These are phyloP conservation scores for Parnassius orleans DNA, from an alignment of 2,888 invertebrate species.

Conservation along the genomic window DNA sequence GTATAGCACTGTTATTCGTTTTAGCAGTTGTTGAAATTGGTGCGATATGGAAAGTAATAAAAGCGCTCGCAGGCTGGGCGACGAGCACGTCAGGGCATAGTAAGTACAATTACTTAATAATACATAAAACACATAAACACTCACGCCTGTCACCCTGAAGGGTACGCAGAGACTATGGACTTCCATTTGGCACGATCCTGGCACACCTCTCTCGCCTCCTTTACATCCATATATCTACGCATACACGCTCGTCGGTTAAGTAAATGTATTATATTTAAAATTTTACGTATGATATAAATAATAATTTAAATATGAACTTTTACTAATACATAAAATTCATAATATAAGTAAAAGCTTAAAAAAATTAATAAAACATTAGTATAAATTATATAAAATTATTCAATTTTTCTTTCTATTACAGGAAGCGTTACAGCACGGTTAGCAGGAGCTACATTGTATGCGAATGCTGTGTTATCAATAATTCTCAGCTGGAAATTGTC, in stretches of 20 bases:
- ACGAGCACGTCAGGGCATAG: conserved; percentile 47
- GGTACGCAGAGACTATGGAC: no score
- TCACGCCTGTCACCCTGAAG: no score
- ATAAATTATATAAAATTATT: background rate
- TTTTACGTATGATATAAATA: no score
- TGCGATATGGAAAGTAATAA: conserved; percentile 56
- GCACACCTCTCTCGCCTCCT: no score
- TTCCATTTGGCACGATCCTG: no score
- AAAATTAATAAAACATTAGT: background rate
- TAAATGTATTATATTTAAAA: no score
- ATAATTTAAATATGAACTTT: no score
- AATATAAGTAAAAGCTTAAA: no score
- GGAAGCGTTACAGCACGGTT: conserved; percentile 57
- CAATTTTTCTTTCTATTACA: conserved; percentile 30
- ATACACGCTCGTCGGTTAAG: no score
- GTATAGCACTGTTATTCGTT: conserved; percentile 36
- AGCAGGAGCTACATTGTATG: conserved; percentile 62
- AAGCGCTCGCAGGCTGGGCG: conserved; percentile 54
- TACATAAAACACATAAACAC: no score
- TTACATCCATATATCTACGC: no score
- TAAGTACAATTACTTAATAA: conserved; percentile 38
- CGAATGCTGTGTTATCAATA: conserved; percentile 48
- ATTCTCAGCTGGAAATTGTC: conserved; percentile 50
- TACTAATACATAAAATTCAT: no score
- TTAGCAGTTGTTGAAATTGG: conserved; percentile 41